phyloP scores from a whole-genome alignment of 2,888 invertebrate species.

The Lasioglossum leucozonium region DNA sequence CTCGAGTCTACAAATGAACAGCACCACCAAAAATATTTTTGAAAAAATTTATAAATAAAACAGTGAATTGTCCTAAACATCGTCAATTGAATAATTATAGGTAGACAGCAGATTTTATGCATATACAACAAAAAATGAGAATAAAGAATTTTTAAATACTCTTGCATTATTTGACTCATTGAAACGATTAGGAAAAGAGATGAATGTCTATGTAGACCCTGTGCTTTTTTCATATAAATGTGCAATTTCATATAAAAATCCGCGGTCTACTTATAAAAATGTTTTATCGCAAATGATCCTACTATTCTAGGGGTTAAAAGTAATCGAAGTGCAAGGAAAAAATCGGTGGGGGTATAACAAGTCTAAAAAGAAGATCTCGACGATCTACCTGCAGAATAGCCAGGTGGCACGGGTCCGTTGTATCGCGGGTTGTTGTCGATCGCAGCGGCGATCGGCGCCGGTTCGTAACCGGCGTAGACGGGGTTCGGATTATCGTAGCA shows the following conservation, averaged over 20 bases:
- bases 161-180: background rate
- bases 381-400: conserved; percentile 81
- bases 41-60: background rate
- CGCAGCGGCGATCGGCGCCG: conserved; percentile 76
- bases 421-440: conserved; percentile 79
- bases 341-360: background rate
- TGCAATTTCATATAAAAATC: background rate
- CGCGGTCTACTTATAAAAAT: background rate
- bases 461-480: conserved; percentile 73
- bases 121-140: no score
- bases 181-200: background rate
- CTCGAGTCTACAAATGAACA: background rate
- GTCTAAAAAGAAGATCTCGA: background rate
- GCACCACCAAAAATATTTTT: background rate
- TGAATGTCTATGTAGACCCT: no score
- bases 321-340: background rate
- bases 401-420: conserved; percentile 79
- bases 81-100: no score
- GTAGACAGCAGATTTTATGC: no score
- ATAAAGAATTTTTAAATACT: background rate
- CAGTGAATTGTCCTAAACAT: background rate
- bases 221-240: no score
- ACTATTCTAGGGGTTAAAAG: background rate
- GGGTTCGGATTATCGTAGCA: conserved; percentile 80
- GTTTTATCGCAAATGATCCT: background rate